These are phyloP conservation scores for Strigops habroptila DNA, from an alignment of 2,113 vertebrate species.

Conservation along the genomic window DNA sequence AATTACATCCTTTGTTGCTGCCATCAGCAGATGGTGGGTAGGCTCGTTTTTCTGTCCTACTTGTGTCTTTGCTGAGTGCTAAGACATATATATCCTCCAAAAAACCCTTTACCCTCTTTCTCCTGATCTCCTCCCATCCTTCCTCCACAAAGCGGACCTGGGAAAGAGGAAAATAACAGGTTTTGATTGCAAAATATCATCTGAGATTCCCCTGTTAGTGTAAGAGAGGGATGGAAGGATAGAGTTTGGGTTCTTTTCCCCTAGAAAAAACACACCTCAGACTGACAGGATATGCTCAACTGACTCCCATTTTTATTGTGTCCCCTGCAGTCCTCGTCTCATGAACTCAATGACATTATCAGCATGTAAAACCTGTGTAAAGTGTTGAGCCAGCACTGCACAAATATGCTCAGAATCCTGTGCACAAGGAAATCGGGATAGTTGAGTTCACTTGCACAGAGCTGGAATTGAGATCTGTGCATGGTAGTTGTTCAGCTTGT, in stretches of 20 bases:
- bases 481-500: not conserved
- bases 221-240: not conserved
- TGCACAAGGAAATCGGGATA: not conserved
- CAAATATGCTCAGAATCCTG: not conserved
- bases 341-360: not conserved
- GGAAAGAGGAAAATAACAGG: not conserved
- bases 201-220: not conserved
- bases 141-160: not conserved
- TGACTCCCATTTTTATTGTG: not conserved
- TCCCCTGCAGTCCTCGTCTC: not conserved
- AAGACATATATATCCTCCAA: not conserved
- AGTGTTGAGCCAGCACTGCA: not conserved
- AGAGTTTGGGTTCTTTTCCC: not conserved
- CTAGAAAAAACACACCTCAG: not conserved
- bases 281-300: not conserved
- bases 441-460: not conserved
- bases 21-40: conserved; percentile 45
- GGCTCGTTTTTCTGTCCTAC: not conserved
- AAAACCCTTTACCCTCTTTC: not conserved
- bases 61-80: not conserved
- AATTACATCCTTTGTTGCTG: conserved; percentile 32
- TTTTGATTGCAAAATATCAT: not conserved
- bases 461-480: not conserved
- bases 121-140: not conserved
- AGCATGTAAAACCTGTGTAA: not conserved